phyloP scores from a whole-genome alignment of 2,113 vertebrate genomes.

The Syrrhaptes paradoxus region DNA sequence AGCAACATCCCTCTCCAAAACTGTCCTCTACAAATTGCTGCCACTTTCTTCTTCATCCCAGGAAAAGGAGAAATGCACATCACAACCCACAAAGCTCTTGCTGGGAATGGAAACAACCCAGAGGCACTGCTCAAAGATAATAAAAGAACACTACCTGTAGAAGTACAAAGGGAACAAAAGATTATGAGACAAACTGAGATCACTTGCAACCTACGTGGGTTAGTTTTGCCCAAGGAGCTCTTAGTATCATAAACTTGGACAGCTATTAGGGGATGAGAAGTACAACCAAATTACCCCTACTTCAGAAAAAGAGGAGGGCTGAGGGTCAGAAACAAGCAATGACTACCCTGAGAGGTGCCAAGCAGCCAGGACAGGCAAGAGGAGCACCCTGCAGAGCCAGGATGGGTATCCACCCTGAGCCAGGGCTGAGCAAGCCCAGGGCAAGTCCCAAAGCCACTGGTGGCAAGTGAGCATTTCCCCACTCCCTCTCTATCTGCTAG shows the following conservation, averaged over 20 bases:
- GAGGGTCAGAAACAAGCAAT: not conserved
- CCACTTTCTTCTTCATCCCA: not conserved
- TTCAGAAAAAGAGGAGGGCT: not conserved
- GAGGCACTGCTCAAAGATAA: not conserved
- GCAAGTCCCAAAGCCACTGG: not conserved
- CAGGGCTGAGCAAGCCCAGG: not conserved
- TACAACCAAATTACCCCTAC: not conserved
- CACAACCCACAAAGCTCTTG: not conserved
- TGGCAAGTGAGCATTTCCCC: not conserved
- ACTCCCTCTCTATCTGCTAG: too few relatives aligned
- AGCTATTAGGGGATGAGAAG: not conserved
- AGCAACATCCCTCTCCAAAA: not conserved
- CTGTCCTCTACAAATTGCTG: not conserved
- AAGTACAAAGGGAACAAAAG: not conserved
- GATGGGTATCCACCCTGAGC: not conserved
- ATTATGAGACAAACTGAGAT: accelerated
- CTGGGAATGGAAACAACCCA: not conserved
- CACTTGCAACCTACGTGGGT: not conserved
- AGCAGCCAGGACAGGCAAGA: not conserved
- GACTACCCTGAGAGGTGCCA: not conserved
- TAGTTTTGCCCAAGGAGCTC: not conserved
- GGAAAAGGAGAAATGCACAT: not conserved
- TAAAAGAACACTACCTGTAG: not conserved
- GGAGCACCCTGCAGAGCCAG: not conserved
- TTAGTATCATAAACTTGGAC: not conserved